Conservation (phyloP, 2,888 invertebrate genomes). For the Pyrrhosoma nymphula region DNA sequence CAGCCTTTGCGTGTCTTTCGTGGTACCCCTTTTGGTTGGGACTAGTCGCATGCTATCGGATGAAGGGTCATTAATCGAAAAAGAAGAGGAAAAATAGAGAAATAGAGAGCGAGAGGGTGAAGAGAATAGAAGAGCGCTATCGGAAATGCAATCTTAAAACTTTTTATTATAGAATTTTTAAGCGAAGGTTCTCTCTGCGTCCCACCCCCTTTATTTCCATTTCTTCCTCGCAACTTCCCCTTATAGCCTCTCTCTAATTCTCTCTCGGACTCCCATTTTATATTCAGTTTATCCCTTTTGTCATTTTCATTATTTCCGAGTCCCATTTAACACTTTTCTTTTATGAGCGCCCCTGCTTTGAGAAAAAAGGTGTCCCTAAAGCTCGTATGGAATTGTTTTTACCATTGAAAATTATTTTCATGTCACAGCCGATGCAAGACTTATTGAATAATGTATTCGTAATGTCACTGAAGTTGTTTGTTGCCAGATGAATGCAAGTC, state of each 20-base stretch:
- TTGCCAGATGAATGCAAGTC: too few relatives aligned
- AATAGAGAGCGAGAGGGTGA: neutral
- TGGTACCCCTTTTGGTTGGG: neutral
- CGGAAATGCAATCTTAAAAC: neutral
- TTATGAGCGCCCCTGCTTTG: too few relatives aligned
- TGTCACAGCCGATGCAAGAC: too few relatives aligned
- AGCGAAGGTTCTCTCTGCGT: neutral
- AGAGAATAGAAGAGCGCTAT: neutral
- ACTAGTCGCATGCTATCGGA: neutral
- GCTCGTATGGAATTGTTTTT: too few relatives aligned
- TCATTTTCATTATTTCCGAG: neutral
- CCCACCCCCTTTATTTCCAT: neutral
- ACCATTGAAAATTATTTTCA: too few relatives aligned
- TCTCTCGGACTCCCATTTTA: neutral
- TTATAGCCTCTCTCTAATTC: too few relatives aligned
- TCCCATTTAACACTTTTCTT: too few relatives aligned
- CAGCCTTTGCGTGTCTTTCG: neutral
- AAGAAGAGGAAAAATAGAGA: neutral
- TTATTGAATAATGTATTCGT: too few relatives aligned
- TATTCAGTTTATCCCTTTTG: neutral
- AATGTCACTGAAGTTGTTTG: too few relatives aligned
- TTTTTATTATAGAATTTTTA: neutral
- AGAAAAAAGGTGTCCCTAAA: too few relatives aligned
- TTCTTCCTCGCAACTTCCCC: neutral
- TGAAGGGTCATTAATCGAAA: conserved; percentile 18